Evolutionary conservation across 2,113 vertebrate genomes (phyloP).

Genomic region (Hiodon tergisus): DNA sequence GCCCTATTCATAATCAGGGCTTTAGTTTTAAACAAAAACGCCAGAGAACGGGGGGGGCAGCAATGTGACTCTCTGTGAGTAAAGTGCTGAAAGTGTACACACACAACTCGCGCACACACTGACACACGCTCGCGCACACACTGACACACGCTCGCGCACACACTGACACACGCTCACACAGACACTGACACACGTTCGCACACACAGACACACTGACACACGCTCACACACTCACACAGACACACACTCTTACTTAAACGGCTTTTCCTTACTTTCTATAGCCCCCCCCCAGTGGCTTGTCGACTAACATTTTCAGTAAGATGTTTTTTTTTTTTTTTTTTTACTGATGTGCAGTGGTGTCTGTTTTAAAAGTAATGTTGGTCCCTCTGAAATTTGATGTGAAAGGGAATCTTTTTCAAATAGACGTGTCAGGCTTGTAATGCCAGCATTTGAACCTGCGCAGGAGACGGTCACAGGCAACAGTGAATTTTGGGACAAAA

Average conservation of each 20-base stretch:
- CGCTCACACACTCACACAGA: not conserved
- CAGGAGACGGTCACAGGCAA: no score
- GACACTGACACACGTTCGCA: conserved; percentile 2
- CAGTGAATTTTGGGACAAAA: no score
- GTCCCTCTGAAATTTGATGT: not conserved
- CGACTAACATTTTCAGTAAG: not conserved
- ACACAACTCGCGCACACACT: not conserved
- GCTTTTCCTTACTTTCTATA: not conserved
- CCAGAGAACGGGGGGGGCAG: conserved; percentile 29
- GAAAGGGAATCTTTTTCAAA: not conserved
- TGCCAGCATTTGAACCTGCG: not conserved
- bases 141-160: conserved; percentile 10
- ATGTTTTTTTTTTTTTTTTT: not conserved
- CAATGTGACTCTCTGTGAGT: conserved; percentile 48
- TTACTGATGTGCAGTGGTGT: not conserved
- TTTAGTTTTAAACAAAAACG: conserved; percentile 45
- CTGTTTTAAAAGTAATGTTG: not conserved
- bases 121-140: not conserved
- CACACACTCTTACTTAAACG: no score
- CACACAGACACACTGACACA: conserved; percentile 2
- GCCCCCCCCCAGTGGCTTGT: not conserved
- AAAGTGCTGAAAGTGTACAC: conserved; percentile 32
- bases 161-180: conserved; percentile 7
- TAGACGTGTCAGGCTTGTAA: not conserved
- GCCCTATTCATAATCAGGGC: conserved; percentile 60